Percentiles rank a stretch among this genome's conserved stretches.
phyloP scores from a whole-genome alignment of 2,797 vertebrate species.

The Aphelocoma californica region DNA sequence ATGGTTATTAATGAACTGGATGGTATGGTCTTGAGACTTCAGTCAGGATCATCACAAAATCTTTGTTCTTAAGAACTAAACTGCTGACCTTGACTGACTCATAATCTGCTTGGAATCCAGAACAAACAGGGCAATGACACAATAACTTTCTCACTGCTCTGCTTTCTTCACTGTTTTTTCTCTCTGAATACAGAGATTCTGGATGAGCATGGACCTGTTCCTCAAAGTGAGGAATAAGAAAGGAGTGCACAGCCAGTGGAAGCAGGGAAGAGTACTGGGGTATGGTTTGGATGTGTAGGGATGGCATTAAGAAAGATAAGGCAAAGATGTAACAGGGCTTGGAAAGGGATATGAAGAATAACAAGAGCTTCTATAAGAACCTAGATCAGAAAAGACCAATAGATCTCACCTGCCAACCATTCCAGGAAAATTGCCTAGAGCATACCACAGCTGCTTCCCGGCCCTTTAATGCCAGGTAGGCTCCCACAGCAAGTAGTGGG shows the following conservation, averaged over 20 bases:
- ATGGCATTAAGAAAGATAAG: not conserved
- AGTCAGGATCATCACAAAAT: not conserved
- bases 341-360: not conserved
- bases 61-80: not conserved
- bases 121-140: not conserved
- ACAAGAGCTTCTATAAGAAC: not conserved
- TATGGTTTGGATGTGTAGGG: not conserved
- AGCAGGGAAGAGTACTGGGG: not conserved
- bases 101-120: not conserved
- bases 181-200: not conserved
- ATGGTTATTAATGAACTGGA: not conserved
- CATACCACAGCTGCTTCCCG: not conserved
- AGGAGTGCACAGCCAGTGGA: not conserved
- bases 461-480: not conserved
- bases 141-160: not conserved
- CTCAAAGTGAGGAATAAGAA: not conserved
- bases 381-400: not conserved
- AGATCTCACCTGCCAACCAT: not conserved
- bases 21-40: not conserved
- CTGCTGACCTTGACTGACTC: not conserved
- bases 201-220: not conserved
- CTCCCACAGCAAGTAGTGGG: not conserved
- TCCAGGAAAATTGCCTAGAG: not conserved
- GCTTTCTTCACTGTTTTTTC: not conserved
- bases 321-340: rapidly evolving